Evolutionary conservation across 2,113 vertebrate genomes (phyloP).

Genomic region (Phalacrocorax carbo): DNA sequence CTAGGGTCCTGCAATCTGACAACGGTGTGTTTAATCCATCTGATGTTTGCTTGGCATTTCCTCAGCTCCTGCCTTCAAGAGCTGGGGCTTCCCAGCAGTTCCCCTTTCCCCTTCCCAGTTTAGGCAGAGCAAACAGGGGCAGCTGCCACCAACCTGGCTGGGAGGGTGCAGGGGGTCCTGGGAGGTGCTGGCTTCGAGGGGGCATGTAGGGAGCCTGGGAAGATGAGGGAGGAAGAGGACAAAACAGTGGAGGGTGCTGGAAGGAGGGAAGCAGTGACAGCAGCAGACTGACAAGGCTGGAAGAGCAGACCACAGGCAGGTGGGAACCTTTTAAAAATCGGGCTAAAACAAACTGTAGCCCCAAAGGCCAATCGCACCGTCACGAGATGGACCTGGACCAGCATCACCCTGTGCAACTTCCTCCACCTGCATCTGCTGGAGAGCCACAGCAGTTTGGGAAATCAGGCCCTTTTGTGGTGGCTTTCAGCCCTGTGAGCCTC

Average conservation of each 20-base stretch:
- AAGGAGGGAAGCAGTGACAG: neutral
- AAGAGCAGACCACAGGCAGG: neutral
- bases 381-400: neutral
- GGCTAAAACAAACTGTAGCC: neutral
- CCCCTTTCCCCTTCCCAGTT: neutral
- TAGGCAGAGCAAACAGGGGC: neutral
- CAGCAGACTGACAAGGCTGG: neutral
- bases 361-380: neutral
- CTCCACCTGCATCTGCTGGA: neutral
- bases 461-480: neutral
- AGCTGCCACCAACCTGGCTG: neutral
- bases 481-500: neutral
- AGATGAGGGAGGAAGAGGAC: neutral
- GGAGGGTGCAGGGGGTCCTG: rapidly evolving
- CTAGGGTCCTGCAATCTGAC: neutral
- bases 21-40: neutral
- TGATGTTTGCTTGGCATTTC: neutral
- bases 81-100: neutral
- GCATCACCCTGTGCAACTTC: neutral
- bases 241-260: neutral
- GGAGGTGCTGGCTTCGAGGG: neutral
- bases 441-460: neutral
- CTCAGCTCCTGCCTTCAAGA: neutral
- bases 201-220: rapidly evolving
- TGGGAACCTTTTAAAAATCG: neutral